These are phyloP conservation scores for Melieria picta DNA, from an alignment of 2,888 invertebrate genomes.

Conservation along the genomic window DNA sequence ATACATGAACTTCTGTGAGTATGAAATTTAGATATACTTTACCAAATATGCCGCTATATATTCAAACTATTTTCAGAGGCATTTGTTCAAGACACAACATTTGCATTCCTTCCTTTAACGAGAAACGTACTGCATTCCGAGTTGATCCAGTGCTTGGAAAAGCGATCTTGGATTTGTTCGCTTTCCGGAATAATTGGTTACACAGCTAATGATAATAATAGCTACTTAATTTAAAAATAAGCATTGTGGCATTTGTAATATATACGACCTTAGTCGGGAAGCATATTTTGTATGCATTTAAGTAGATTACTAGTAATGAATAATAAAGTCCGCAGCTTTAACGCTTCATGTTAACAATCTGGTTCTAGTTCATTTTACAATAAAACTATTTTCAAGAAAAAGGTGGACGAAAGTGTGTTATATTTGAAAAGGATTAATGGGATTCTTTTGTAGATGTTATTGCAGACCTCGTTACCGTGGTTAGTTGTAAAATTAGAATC, in stretches of 20 bases:
- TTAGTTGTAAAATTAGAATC: no score
- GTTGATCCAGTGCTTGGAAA: constrained; percentile 45
- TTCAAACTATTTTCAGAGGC: constrained; percentile 33
- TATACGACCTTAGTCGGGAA: background rate
- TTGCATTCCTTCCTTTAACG: constrained; percentile 36
- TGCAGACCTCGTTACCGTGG: no score
- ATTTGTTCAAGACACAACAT: constrained; percentile 37
- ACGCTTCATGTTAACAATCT: no score
- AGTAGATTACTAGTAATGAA: no score
- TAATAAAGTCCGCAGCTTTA: no score
- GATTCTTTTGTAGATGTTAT: no score
- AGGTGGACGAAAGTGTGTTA: no score
- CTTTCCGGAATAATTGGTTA: constrained; percentile 43
- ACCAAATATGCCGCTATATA: background rate
- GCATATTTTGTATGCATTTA: no score
- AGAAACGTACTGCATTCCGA: constrained; percentile 38
- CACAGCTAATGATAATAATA: constrained; percentile 29
- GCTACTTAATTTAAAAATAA: background rate
- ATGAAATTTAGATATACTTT: background rate
- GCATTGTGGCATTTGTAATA: background rate
- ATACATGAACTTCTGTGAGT: constrained; percentile 48
- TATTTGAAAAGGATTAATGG: no score
- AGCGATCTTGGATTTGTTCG: constrained; percentile 46
- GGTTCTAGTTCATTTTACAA: no score
- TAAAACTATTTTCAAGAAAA: no score